These are phyloP conservation scores for Euura saliciscinereae DNA, from an alignment of 1,140 invertebrate genomes.

Conservation along the genomic window DNA sequence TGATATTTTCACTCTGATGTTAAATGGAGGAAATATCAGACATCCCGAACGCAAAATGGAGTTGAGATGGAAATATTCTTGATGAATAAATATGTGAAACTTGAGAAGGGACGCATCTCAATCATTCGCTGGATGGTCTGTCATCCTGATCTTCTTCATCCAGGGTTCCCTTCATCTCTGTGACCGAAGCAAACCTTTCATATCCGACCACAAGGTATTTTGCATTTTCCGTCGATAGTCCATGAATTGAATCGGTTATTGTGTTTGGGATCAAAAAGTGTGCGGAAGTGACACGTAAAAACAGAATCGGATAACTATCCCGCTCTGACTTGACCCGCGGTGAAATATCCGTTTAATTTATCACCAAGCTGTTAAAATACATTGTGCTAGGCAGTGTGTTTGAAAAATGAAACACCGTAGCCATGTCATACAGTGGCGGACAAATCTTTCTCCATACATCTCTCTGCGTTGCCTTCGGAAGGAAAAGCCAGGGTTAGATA, in stretches of 20 bases:
- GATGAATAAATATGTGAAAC: background rate
- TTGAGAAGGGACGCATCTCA: background rate
- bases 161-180: too few species aligned
- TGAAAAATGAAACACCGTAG: constrained; percentile 12
- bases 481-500: background rate
- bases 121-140: too few species aligned
- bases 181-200: too few species aligned
- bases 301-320: background rate
- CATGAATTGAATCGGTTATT: too few species aligned
- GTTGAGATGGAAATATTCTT: constrained; percentile 2
- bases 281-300: background rate
- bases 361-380: background rate
- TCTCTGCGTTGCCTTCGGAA: constrained; percentile 8
- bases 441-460: constrained; percentile 15
- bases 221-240: too few species aligned
- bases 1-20: background rate
- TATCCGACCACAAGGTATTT: too few species aligned
- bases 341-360: background rate
- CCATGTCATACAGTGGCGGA: constrained; percentile 7
- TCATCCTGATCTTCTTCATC: too few species aligned
- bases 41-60: background rate
- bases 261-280: background rate
- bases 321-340: background rate
- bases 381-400: background rate
- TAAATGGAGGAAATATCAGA: background rate